Conservation (phyloP, 2,888 invertebrate species). For the Harmothoe impar region DNA sequence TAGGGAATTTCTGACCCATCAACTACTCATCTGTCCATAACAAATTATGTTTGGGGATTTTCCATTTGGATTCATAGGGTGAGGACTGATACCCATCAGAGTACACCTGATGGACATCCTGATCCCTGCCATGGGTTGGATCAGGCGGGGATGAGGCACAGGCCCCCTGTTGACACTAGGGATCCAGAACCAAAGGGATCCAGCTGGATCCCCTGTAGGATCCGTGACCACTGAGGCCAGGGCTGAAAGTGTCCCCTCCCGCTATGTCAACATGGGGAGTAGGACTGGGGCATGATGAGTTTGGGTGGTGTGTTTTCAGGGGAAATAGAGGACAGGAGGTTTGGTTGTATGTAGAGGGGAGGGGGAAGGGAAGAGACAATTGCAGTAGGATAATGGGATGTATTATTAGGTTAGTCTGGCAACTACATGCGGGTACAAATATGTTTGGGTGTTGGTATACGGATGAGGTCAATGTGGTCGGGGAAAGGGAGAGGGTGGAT, state of each 20-base stretch:
- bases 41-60: too few species aligned
- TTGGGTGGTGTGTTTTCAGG: not conserved
- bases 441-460: too few species aligned
- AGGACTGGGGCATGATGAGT: not conserved
- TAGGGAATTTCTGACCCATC: too few species aligned
- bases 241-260: not conserved
- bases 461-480: not conserved
- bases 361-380: not conserved
- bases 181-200: constrained; percentile 5
- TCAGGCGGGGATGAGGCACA: not conserved
- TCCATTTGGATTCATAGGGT: not conserved
- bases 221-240: not conserved
- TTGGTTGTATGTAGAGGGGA: not conserved
- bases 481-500: not conserved
- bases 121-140: not conserved
- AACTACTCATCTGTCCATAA: too few species aligned
- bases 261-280: not conserved
- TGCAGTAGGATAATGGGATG: not conserved
- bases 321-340: not conserved
- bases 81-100: not conserved
- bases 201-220: constrained; percentile 3
- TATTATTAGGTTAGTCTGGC: not conserved
- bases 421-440: not conserved
- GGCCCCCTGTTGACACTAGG: constrained; percentile 8
- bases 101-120: not conserved